Base-by-base conservation (phyloP, 2,888 invertebrate species). In the Drosophila longiperda region DNA sequence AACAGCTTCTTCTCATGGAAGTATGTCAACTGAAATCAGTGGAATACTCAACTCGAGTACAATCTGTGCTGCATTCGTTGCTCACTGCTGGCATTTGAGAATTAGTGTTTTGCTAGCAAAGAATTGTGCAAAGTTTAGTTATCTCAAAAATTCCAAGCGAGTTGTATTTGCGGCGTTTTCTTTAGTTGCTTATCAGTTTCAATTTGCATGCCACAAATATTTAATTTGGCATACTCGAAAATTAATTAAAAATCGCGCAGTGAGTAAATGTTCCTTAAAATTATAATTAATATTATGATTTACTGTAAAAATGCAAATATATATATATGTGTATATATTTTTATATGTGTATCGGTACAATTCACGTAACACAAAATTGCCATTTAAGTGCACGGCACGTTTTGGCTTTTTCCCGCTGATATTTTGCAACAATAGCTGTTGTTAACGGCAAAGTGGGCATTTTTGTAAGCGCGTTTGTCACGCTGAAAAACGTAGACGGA, bases 181-280 rank as follows among this genome's bases (percentile, higher is more conserved):
- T 68, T 67, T 45, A 6, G n/a, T 6, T 33, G 45, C 66, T 76
- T 78, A 80, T 78, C 80, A 72, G 55, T 58, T 71, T 61, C 64
- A 59, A 80, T 76, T 78, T 78, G 76, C 80, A 78, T 78, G 38
- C 60, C 66, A 76, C 66, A 59, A 78, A 78, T 78, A 78, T 78
- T 78, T 70, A 61, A 48, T 50, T 66, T 70, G 5, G 26, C 64
- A 40, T 36, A 57, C 34, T 20, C 17, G 12, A 49, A 29, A 61
- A 40, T 61, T 78, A 78, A 78, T 78, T 78, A 76, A 67, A 50
- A 49, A 52, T 26, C 33, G 34, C 29, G n/a, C n/a, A 38, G 34
- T 63, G 42, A 26, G 36, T 38, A 26, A 26, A 36, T 11, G 26
- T 58, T 23, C 45, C 26, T 8, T 15, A 40, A 45, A 34, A 29